Base-by-base conservation (phyloP, 2,113 vertebrate genomes). In the Nothocercus nigrocapillus region DNA sequence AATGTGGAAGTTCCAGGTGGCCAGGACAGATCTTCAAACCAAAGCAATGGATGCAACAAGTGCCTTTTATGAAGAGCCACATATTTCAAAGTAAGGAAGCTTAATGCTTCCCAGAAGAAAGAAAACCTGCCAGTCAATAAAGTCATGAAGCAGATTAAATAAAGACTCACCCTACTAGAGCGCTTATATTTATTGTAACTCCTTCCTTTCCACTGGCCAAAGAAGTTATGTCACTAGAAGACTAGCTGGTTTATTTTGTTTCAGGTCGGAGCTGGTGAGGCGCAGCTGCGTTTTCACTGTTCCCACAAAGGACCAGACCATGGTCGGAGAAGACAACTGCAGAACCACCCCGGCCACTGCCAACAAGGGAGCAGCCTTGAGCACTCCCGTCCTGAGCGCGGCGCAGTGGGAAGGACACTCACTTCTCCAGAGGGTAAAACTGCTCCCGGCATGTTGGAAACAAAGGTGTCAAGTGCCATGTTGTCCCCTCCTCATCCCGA, bases 1-100 rank as follows among this genome's bases (percentile, higher is more conserved):
- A 80, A 95, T 76, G 83, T 56, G 15, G 24, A 54, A 28, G 82
- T 76, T 95, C 67, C 82, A 90, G 81, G 42, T 49, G 83, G 61
- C 12, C 5, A 61, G 30, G 82, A 90, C 93, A 91, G 12, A 69
- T 75, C 93, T 94, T 91, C 90, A 51, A 82, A 74, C 74, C 91
- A 81, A 47, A 36, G 79, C 74, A 9, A 70, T 13, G 32, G 70
- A 76, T 36, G 68, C 79, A 56, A 3, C 1, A 22, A 83, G 64
- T 11, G 49, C 84, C 34, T 56, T 12, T 56, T 12, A 79, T 63
- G 30, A 63, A 44, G 58, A 3, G 21, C 82, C 70, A 67, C 3
- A 7, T 7, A 42, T 34, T 61, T 51, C 51, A 49, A 38, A 70
- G 4, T 19, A 80, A 94, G 85, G 69, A 73, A 85, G 72, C 47